Percentiles rank a stretch among this genome's conserved stretches.
These are phyloP conservation scores for Sorex fumeus DNA, from an alignment of 2,113 vertebrate genomes.

Conservation along the genomic window DNA sequence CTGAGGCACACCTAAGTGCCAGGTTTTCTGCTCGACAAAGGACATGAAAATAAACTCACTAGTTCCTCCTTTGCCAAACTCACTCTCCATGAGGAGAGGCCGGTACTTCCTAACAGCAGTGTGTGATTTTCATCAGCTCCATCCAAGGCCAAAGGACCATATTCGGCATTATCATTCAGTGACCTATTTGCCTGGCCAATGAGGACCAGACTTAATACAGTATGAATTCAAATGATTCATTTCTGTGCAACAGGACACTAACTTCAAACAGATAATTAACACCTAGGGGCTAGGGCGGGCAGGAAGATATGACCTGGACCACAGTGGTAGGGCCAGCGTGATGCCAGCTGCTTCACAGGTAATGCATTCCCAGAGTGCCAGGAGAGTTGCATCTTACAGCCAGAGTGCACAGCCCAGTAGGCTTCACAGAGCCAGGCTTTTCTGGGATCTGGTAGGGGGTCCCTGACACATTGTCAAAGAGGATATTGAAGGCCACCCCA, in stretches of 20 bases:
- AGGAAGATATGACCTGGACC: not conserved
- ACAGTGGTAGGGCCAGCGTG: not conserved
- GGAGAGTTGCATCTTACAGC: not conserved
- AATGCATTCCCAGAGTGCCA: not conserved
- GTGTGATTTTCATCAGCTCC: not conserved
- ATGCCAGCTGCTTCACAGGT: not conserved
- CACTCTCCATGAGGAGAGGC: not conserved
- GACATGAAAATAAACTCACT: not conserved
- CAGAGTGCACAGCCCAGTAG: not conserved
- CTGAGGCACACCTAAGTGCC: not conserved
- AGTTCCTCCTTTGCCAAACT: not conserved
- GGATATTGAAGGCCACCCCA: not conserved
- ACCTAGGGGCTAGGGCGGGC: not conserved
- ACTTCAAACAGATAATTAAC: conserved; percentile 36
- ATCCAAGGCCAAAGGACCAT: not conserved
- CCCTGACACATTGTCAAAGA: not conserved
- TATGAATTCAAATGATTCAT: not conserved
- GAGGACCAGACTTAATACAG: not conserved
- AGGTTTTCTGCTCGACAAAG: not conserved
- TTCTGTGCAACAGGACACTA: not conserved
- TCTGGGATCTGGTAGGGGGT: not conserved
- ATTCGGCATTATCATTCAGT: not conserved
- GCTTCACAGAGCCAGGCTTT: not conserved
- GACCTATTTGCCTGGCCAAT: not conserved
- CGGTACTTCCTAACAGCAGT: not conserved